Base-by-base conservation (phyloP, 2,888 invertebrate genomes). In the Drosophila demipolita region DNA sequence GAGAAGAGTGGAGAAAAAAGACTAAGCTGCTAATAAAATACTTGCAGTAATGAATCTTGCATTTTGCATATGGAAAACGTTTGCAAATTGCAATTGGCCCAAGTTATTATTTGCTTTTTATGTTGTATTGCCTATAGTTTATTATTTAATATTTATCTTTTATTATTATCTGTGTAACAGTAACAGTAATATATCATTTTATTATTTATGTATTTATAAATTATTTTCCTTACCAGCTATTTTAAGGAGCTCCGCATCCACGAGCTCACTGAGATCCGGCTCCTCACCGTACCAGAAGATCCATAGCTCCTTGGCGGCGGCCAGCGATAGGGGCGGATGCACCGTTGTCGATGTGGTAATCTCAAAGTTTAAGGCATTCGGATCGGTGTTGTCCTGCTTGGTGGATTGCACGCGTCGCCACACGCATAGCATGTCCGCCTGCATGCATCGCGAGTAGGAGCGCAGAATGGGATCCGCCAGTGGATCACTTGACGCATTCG, bases 221-320 rank as follows among this genome's bases (percentile, higher is more conserved):
- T 64, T 45, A 52, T 58, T 15, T 54, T 2, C 17, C 96, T 96
- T 94, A 98, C 98, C 98, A 93, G 96, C 95, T 68, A 92, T 95
- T 92, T 97, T 96, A 79, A 98, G 95, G 82, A 98, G 95, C 92
- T 98, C 98, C 17, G 96, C 96, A 72, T 97, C 96, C 87, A 98
- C 96, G 90, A 98, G 94, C 73, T 96, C 96, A 90, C 95, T 95
- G 79, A 98, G 95, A 94, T 98, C 97, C 66, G 98, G 98, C 94
- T 98, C 98, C 93, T 99, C 98, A 91, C 99, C 99, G 94, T 99
- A 99, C 99, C 99, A 99, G 95, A 99, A 99, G 93, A 99, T 97
- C 99, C 99, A 99, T 75, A 99, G 95, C 94, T 99, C 99, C 94
- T 99, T 99, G 93, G 97, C 96, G 91, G 97, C 96, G 92, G 96